Conservation (phyloP, 2,113 vertebrate genomes). For the Tursiops truncatus region DNA sequence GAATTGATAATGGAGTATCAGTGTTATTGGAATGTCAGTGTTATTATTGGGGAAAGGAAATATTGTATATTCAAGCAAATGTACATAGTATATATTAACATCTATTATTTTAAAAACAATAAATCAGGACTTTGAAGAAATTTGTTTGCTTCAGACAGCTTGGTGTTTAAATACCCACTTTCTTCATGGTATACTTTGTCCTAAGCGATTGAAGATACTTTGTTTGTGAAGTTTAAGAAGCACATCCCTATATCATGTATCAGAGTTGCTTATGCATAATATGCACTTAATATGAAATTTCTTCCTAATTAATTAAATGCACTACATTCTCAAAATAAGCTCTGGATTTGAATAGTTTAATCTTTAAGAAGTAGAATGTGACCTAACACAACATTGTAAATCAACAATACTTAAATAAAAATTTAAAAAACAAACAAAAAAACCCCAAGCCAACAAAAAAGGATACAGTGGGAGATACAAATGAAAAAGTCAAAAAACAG, state of each 20-base stretch:
- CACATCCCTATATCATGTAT: neutral
- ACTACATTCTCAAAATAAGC: neutral
- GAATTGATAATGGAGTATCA: neutral
- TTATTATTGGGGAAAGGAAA: neutral
- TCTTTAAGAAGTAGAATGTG: neutral
- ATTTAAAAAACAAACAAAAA: no score
- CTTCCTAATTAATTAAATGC: neutral
- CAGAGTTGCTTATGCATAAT: neutral
- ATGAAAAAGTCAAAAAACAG: neutral
- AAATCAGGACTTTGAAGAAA: neutral
- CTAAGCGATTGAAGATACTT: neutral
- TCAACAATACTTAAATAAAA: neutral
- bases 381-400: neutral
- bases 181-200: neutral
- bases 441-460: neutral
- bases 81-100: neutral
- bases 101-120: slow-evolving; percentile 24
- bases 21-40: neutral
- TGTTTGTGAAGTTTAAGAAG: slow-evolving; percentile 5
- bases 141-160: neutral
- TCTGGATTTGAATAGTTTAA: neutral
- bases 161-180: neutral
- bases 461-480: neutral
- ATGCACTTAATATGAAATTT: neutral
- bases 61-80: neutral